Evolutionary conservation across 2,797 vertebrate genomes (phyloP).

Genomic region (Podargus strigoides): DNA sequence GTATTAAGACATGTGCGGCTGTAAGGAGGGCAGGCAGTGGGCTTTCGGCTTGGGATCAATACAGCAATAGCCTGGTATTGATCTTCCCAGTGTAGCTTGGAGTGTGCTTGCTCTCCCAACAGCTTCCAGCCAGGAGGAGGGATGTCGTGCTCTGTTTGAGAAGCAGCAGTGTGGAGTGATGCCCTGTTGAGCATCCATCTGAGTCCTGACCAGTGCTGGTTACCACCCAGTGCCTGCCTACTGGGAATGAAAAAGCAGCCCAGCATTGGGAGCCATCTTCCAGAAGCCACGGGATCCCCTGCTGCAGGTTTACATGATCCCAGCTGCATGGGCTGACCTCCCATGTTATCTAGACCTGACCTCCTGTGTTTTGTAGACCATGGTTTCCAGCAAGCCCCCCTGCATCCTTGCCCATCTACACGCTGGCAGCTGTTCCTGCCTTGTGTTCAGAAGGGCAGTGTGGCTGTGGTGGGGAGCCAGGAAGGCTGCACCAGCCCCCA

Average conservation of each 20-base stretch:
- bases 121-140: not conserved
- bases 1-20: not conserved
- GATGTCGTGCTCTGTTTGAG: not conserved
- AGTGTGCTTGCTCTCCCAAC: rapidly evolving
- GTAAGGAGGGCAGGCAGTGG: not conserved
- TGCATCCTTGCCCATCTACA: not conserved
- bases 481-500: not conserved
- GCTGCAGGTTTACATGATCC: not conserved
- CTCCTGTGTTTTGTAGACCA: not conserved
- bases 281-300: not conserved
- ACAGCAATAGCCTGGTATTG: not conserved
- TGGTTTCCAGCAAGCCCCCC: not conserved
- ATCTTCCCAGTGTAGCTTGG: not conserved
- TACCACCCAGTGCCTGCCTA: not conserved
- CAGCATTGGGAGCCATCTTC: rapidly evolving
- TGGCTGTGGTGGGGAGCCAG: not conserved
- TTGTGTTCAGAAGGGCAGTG: rapidly evolving
- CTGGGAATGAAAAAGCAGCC: not conserved
- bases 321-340: not conserved
- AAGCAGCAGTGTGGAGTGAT: not conserved
- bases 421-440: not conserved
- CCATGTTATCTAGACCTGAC: not conserved
- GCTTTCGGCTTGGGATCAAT: not conserved
- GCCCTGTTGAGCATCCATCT: not conserved
- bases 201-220: not conserved